phyloP scores from a whole-genome alignment of 2,113 vertebrate species.

The Hypanus sabinus region DNA sequence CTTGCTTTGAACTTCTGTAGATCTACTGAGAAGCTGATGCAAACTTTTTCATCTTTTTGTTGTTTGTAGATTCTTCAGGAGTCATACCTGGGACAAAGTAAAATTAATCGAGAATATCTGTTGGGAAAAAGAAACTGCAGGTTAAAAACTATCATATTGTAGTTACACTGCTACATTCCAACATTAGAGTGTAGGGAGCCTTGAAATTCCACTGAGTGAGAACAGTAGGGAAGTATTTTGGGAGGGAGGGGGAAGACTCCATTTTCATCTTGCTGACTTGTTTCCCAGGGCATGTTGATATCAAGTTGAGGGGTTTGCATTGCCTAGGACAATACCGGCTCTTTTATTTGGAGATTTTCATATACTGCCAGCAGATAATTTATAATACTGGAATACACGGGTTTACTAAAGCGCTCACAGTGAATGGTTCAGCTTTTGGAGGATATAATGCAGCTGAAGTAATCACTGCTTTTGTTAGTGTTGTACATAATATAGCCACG shows the following conservation, averaged over 20 bases:
- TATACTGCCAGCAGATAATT: background rate
- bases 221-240: background rate
- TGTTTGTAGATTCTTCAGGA: too few relatives aligned
- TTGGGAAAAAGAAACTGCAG: too few relatives aligned
- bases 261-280: background rate
- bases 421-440: background rate
- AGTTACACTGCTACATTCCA: background rate
- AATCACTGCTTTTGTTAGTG: background rate
- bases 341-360: background rate
- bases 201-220: background rate
- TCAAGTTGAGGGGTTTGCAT: background rate
- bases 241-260: background rate
- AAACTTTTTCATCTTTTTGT: too few relatives aligned
- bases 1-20: too few relatives aligned
- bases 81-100: too few relatives aligned
- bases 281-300: background rate
- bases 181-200: background rate
- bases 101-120: too few relatives aligned
- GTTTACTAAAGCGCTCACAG: background rate
- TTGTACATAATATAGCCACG: background rate
- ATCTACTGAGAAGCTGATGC: too few relatives aligned
- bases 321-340: background rate
- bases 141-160: background rate
- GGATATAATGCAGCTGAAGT: background rate
- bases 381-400: background rate